phyloP scores from a whole-genome alignment of 2,888 invertebrate species.

The Agriopis leucophaearia region DNA sequence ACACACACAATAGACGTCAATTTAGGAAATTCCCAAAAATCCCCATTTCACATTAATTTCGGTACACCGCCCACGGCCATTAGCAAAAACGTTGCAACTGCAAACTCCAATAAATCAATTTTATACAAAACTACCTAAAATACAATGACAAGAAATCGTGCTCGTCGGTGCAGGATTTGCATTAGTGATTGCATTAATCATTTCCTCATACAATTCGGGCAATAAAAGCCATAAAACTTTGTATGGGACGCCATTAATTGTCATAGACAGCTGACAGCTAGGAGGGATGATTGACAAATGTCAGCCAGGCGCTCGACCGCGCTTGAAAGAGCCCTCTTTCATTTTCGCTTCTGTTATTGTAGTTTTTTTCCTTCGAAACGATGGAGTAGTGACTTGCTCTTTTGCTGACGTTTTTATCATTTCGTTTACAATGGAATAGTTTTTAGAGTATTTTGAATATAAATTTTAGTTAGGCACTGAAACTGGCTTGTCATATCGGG shows the following conservation, averaged over 20 bases:
- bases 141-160: slow-evolving; percentile 58
- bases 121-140: slow-evolving; percentile 73
- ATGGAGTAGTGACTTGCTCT: slow-evolving; percentile 62
- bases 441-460: slow-evolving; percentile 32
- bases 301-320: slow-evolving; percentile 63
- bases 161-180: slow-evolving; percentile 80
- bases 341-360: slow-evolving; percentile 49
- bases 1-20: slow-evolving; percentile 43
- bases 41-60: slow-evolving; percentile 51
- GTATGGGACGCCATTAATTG: slow-evolving; percentile 83
- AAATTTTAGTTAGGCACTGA: not conserved
- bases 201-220: slow-evolving; percentile 75
- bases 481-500: slow-evolving; percentile 13
- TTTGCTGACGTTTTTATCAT: slow-evolving; percentile 51
- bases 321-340: slow-evolving; percentile 56
- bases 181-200: slow-evolving; percentile 86
- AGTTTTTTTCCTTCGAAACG: slow-evolving; percentile 56
- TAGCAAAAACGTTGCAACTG: slow-evolving; percentile 61
- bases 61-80: slow-evolving; percentile 65
- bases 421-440: slow-evolving; percentile 29
- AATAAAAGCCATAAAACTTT: slow-evolving; percentile 84
- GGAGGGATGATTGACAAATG: slow-evolving; percentile 84
- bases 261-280: slow-evolving; percentile 83
- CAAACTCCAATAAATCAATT: slow-evolving; percentile 79
- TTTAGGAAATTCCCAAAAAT: slow-evolving; percentile 49